Conservation (phyloP, 2,113 vertebrate species). For the Scomber scombrus region DNA sequence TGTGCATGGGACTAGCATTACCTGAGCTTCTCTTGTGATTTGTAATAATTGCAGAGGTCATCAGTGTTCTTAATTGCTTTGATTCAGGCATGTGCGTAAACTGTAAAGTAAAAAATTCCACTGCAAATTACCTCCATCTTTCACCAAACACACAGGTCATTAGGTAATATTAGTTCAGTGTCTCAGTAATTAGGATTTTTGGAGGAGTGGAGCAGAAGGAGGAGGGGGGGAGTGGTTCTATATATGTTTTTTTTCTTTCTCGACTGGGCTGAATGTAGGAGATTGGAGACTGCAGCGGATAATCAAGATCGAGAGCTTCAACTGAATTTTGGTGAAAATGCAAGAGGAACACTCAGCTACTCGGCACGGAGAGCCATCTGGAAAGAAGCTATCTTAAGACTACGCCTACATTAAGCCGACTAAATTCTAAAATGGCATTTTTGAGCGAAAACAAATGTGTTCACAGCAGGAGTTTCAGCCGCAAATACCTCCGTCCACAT, state of each 20-base stretch:
- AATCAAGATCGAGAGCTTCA: no score
- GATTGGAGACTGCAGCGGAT: no score
- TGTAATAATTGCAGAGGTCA: slow-evolving; percentile 41
- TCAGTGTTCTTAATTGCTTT: slow-evolving; percentile 44
- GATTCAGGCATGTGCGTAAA: slow-evolving; percentile 4
- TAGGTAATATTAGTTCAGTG: slow-evolving; percentile 5
- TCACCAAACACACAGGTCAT: slow-evolving; percentile 25
- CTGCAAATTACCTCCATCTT: slow-evolving; percentile 12
- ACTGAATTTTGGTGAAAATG: no score
- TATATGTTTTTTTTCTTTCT: no score
- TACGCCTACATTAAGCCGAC: no score
- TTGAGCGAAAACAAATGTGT: no score
- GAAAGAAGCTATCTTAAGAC: background rate
- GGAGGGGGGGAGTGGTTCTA: no score
- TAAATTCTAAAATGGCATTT: no score
- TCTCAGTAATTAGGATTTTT: slow-evolving; percentile 35
- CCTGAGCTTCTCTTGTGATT: slow-evolving; percentile 40
- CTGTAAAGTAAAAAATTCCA: slow-evolving; percentile 8
- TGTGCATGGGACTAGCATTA: slow-evolving; percentile 28
- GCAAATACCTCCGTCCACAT: no score
- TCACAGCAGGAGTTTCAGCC: no score
- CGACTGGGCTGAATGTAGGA: no score
- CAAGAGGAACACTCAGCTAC: no score
- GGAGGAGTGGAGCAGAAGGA: background rate
- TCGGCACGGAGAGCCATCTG: background rate